A percentile compares a stretch with the other conserved stretches of the same genome.
These are phyloP conservation scores for Oscheius myriophilus DNA, from an alignment of 2,888 invertebrate genomes.

Conservation along the genomic window DNA sequence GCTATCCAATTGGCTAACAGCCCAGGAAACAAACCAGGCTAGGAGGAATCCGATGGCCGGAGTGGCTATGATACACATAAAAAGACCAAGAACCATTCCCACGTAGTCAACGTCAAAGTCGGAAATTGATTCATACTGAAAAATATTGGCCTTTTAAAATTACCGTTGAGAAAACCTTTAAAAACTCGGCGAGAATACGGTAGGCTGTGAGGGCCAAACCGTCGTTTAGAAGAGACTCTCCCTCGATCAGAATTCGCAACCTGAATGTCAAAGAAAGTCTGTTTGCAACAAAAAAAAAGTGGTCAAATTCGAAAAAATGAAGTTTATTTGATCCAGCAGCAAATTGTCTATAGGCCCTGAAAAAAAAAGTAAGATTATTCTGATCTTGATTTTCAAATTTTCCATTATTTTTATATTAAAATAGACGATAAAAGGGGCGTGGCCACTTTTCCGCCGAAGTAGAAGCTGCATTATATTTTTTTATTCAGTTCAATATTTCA, in stretches of 20 bases:
- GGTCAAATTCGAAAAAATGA: too few species aligned
- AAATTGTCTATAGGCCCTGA: too few species aligned
- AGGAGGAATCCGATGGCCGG: conserved; percentile 26
- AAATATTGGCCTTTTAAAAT: not conserved
- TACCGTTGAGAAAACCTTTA: conserved; percentile 42
- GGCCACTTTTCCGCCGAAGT: too few species aligned
- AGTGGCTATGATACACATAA: conserved; percentile 32
- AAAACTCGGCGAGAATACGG: conserved; percentile 62
- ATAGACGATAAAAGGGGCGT: too few species aligned
- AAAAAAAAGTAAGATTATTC: too few species aligned
- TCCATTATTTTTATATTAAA: too few species aligned
- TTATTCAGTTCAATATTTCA: too few species aligned
- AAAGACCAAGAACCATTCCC: not conserved
- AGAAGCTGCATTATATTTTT: too few species aligned
- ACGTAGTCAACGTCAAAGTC: not conserved
- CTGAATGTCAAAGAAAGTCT: not conserved
- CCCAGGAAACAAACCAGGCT: conserved; percentile 26
- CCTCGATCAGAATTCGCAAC: conserved; percentile 71
- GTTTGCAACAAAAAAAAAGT: not conserved
- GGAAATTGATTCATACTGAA: conserved; percentile 12
- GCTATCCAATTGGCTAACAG: conserved; percentile 30
- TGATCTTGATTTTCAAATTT: too few species aligned
- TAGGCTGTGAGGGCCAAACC: conserved; percentile 74
- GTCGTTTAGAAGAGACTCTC: conserved; percentile 74
- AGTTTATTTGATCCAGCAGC: too few species aligned